Evolutionary conservation across 2,888 invertebrate species (phyloP).

Genomic region (Timema cristinae): DNA sequence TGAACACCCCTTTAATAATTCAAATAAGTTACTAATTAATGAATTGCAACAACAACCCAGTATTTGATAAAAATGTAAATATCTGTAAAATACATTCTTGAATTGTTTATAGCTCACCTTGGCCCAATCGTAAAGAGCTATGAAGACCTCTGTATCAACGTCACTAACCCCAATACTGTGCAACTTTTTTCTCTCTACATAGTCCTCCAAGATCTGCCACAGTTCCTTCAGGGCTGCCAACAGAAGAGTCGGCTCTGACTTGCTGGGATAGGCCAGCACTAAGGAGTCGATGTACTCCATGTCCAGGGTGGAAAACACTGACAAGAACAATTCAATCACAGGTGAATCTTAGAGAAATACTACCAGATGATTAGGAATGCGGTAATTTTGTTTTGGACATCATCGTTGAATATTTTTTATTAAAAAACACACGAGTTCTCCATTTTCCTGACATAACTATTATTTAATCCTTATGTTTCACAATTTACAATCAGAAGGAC

Average conservation of each 20-base stretch:
- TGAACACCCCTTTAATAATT: too few species aligned
- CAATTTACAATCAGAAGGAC: too few species aligned
- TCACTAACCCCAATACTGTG: slow-evolving; percentile 82
- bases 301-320: slow-evolving; percentile 67
- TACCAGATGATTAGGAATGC: background rate
- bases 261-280: slow-evolving; percentile 63
- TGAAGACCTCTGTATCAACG: slow-evolving; percentile 76
- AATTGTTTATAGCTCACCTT: slow-evolving; percentile 44
- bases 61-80: too few species aligned
- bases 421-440: background rate
- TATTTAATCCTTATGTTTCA: too few species aligned
- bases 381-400: background rate
- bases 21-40: too few species aligned
- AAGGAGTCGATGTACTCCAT: slow-evolving; percentile 76
- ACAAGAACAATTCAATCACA: slow-evolving; percentile 39
- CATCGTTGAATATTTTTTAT: slow-evolving; percentile 7
- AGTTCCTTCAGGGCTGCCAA: slow-evolving; percentile 66
- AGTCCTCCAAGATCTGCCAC: slow-evolving; percentile 74
- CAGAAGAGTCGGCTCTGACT: slow-evolving; percentile 37
- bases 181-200: slow-evolving; percentile 60
- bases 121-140: slow-evolving; percentile 71
- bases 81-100: background rate
- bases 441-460: too few species aligned
- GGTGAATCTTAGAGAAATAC: too few species aligned
- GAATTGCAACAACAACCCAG: too few species aligned